Percentiles rank a stretch among this genome's conserved stretches.
phyloP scores from a whole-genome alignment of 2,888 invertebrate species.

The Kuschelorhynchus macadamiae region DNA sequence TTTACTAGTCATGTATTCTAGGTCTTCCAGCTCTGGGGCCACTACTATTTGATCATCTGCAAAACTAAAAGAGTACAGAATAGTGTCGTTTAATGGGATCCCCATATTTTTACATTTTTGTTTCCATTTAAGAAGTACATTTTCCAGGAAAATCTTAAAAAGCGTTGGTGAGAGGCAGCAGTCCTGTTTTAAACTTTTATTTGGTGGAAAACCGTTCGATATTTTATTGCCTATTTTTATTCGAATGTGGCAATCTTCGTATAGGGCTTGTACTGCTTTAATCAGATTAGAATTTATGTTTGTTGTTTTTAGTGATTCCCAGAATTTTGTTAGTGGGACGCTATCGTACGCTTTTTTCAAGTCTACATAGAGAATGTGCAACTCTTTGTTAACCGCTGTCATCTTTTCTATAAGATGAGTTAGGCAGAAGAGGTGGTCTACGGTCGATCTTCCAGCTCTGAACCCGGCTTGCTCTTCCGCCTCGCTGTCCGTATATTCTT shows the following conservation, averaged over 20 bases:
- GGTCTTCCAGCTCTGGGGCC: no score
- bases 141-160: not conserved
- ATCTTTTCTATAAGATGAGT: conserved; percentile 12
- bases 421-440: conserved; percentile 11
- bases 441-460: conserved; percentile 11
- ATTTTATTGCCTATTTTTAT: not conserved
- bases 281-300: no score
- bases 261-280: no score
- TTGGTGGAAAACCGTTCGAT: not conserved
- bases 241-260: no score
- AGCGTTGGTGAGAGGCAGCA: not conserved
- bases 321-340: no score
- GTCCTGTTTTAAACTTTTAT: not conserved
- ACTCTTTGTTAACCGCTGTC: conserved; percentile 22
- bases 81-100: not conserved
- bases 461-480: conserved; percentile 17
- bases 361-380: conserved; percentile 2
- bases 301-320: no score
- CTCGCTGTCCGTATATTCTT: conserved; percentile 12
- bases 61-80: no score
- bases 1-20: not conserved
- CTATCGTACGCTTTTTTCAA: no score
- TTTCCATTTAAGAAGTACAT: no score
- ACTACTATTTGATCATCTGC: no score
- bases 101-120: not conserved